Evolutionary conservation across 2,113 vertebrate genomes (phyloP), one percentile per base, ranked within the genome.

Genomic region (Struthio camelus): DNA sequence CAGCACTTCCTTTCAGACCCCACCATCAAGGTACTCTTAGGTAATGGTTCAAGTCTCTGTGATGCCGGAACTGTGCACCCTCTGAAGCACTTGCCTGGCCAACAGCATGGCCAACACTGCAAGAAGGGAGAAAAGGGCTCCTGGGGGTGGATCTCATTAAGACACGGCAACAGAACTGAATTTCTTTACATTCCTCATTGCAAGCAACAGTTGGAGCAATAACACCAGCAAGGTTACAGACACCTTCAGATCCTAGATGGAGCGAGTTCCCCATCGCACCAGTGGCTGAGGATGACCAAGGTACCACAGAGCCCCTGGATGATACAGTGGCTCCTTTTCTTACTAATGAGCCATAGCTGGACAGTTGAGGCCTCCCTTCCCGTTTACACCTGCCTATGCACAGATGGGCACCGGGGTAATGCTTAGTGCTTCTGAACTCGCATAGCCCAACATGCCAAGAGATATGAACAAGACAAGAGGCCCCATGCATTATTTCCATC

Each of bases 31-130:
- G 19, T n/a, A 32, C 56, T 70, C 42, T 58, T 34, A 51, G 44
- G 22, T 36, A 50, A 27, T 0, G 1, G 30, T 34, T 22, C 30
- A 66, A 50, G 44, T 28, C 36, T 25, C 3, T 1, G 4, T 4
- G 22, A 46, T 32, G 48, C 71, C 32, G 18, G 44, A 50, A 20
- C 22, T n/a, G 20, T 70, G 14, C 44, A 20, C n/a, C 32, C 67
- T 44, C 67, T 50, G 67, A n/a, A 70, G 44, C 44, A 44, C 15
- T 10, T 34, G 32, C 15, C 42, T 70, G 46, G 44, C 32, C 50
- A 20, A 32, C 44, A 70, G 22, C 14, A 30, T 50, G 46, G 67
- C 34, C 46, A 70, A 46, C 46, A 32, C 32, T 42, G 46, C 46
- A 48, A 48, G 46, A 48, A 18, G 46, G 46, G 46, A 48, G 46